Base-by-base conservation (phyloP, 2,888 invertebrate genomes). In the Coelogynopora nodosa region DNA sequence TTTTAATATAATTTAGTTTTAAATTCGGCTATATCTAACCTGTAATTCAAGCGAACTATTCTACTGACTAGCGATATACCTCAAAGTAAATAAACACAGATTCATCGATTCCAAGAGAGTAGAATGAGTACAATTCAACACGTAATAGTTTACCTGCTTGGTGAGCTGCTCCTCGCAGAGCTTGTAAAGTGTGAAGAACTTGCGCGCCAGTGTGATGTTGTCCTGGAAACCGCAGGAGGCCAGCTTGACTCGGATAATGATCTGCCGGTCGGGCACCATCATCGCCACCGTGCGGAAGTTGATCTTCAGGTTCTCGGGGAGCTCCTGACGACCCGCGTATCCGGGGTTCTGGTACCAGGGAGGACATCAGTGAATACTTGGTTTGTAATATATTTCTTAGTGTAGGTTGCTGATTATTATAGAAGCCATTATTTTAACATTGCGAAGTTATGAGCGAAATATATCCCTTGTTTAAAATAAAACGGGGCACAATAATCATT, bases 341-440 rank as follows among this genome's bases (percentile, higher is more conserved):
- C 92, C 92, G 82, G 92, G 92, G 88, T 92, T 92, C 92, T 91
- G 87, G n/a, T n/a, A n/a, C n/a, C n/a, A n/a, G n/a, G n/a, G n/a
- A n/a, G n/a, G n/a, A n/a, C n/a, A n/a, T n/a, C n/a, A n/a, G n/a
- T n/a, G n/a, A n/a, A n/a, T n/a, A n/a, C n/a, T n/a, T n/a, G n/a
- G n/a, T n/a, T n/a, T n/a, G n/a, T n/a, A n/a, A n/a, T n/a, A n/a
- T n/a, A n/a, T n/a, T n/a, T n/a, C n/a, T n/a, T n/a, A n/a, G n/a
- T n/a, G n/a, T n/a, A n/a, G n/a, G n/a, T n/a, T n/a, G n/a, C n/a
- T n/a, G n/a, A n/a, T n/a, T n/a, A n/a, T n/a, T n/a, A n/a, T n/a
- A n/a, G n/a, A n/a, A n/a, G n/a, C n/a, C n/a, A n/a, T n/a, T n/a
- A n/a, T n/a, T n/a, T n/a, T n/a, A n/a, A n/a, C n/a, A n/a, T n/a